Conservation (phyloP, 1,140 invertebrate genomes). For the Mycetomoellerius zeteki region DNA sequence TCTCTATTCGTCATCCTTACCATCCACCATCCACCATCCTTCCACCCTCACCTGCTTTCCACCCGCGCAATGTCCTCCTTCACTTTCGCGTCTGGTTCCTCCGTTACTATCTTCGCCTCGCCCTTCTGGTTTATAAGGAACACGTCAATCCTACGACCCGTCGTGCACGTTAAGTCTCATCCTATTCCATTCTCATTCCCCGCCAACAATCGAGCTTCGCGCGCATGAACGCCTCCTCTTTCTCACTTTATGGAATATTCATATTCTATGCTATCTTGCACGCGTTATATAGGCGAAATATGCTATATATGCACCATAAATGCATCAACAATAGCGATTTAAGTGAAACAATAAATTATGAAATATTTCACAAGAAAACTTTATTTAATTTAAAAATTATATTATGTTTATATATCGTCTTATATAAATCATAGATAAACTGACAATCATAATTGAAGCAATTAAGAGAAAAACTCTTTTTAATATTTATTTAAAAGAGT, state of each 20-base stretch:
- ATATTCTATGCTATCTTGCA: constrained; percentile 36
- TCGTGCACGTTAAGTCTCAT: constrained; percentile 73
- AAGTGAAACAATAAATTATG: background rate
- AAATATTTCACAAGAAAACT: background rate
- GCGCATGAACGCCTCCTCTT: constrained; percentile 33
- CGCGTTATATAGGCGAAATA: background rate
- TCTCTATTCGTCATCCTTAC: constrained; percentile 66
- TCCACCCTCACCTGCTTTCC: background rate
- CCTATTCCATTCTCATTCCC: constrained; percentile 66
- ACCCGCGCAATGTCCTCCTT: background rate
- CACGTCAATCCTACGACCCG: constrained; percentile 78
- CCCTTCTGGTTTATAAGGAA: constrained; percentile 77
- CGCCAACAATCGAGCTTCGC: constrained; percentile 51
- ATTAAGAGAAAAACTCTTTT: background rate
- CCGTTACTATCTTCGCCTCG: constrained; percentile 44
- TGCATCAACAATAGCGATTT: constrained; percentile 29
- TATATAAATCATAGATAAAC: background rate
- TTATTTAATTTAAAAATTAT: constrained; percentile 10
- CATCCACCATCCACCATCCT: constrained; percentile 13
- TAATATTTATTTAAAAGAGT: background rate
- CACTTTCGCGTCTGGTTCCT: constrained; percentile 28
- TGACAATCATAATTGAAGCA: background rate
- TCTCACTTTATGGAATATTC: constrained; percentile 49
- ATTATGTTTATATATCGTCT: background rate
- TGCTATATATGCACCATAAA: constrained; percentile 36